These are phyloP conservation scores for Drosophila nigromelanica DNA, from an alignment of 1,140 invertebrate species.

Conservation along the genomic window DNA sequence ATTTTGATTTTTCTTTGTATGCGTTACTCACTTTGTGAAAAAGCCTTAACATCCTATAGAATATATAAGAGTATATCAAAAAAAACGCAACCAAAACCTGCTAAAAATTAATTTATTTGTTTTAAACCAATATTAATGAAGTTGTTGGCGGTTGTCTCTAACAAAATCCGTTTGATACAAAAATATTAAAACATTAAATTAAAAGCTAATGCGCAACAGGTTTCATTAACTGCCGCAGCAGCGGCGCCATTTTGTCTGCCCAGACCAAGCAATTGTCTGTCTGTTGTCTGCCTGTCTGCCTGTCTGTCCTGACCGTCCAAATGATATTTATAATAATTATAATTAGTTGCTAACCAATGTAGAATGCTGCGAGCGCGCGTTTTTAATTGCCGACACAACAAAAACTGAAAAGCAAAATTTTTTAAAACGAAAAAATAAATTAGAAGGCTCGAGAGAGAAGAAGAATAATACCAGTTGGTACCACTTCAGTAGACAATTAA, in stretches of 20 bases:
- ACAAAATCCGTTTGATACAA: constrained; percentile 1
- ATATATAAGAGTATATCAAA: no score
- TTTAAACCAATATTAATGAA: constrained; percentile 41
- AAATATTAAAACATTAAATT: constrained; percentile 8
- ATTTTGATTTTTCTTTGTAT: no score
- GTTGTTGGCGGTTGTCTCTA: constrained; percentile 24
- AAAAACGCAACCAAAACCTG: constrained; percentile 26
- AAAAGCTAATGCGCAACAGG: constrained; percentile 36
- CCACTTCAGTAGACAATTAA: constrained; percentile 51
- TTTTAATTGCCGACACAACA: constrained; percentile 57
- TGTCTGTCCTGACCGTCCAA: constrained; percentile 11
- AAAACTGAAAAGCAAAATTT: constrained; percentile 18
- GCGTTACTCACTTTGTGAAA: no score
- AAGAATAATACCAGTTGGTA: neutral
- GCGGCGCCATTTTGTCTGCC: constrained; percentile 70
- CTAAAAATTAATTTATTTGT: constrained; percentile 44
- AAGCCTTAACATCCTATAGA: no score
- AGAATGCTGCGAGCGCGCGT: constrained; percentile 47
- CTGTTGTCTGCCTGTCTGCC: neutral
- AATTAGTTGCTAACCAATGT: constrained; percentile 67
- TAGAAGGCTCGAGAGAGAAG: neutral
- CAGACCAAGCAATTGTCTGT: neutral
- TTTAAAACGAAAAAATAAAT: constrained; percentile 12
- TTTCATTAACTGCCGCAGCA: constrained; percentile 55
- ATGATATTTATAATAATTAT: constrained; percentile 60